Conservation (phyloP, 1,140 invertebrate genomes). For the Drosophila mauritiana region DNA sequence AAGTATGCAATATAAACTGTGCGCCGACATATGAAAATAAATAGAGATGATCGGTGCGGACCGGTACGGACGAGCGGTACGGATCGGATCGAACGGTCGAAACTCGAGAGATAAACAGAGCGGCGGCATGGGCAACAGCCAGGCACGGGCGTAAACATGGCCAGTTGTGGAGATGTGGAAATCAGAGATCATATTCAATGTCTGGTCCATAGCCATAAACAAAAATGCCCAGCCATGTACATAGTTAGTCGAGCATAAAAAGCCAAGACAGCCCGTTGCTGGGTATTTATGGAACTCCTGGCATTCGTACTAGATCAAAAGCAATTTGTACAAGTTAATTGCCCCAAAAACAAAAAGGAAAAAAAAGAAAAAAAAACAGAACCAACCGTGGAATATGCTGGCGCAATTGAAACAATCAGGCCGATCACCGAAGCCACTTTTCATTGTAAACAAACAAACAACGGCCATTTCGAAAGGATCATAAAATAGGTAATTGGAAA, state of each 20-base stretch:
- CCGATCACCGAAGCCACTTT: constrained; percentile 9
- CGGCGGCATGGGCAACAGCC: constrained; percentile 41
- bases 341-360: neutral
- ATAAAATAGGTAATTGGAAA: neutral
- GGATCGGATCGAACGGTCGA: constrained; percentile 71
- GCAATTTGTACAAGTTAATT: constrained; percentile 52
- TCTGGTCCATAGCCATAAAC: constrained; percentile 25
- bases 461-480: neutral
- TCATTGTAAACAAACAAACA: constrained; percentile 14
- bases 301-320: constrained; percentile 40
- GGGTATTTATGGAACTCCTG: constrained; percentile 39
- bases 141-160: constrained; percentile 23
- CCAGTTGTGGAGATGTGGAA: neutral
- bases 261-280: neutral
- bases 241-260: constrained; percentile 38
- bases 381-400: constrained; percentile 14
- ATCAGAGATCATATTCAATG: constrained; percentile 33
- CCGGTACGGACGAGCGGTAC: constrained; percentile 18
- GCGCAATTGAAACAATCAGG: constrained; percentile 11
- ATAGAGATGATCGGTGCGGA: constrained; percentile 36
- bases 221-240: constrained; percentile 22
- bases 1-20: constrained; percentile 80
- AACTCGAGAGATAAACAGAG: constrained; percentile 69
- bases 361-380: neutral
- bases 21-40: constrained; percentile 70